These are phyloP conservation scores for Scarus forsteni DNA, from an alignment of 2,797 vertebrate genomes.

Conservation along the genomic window DNA sequence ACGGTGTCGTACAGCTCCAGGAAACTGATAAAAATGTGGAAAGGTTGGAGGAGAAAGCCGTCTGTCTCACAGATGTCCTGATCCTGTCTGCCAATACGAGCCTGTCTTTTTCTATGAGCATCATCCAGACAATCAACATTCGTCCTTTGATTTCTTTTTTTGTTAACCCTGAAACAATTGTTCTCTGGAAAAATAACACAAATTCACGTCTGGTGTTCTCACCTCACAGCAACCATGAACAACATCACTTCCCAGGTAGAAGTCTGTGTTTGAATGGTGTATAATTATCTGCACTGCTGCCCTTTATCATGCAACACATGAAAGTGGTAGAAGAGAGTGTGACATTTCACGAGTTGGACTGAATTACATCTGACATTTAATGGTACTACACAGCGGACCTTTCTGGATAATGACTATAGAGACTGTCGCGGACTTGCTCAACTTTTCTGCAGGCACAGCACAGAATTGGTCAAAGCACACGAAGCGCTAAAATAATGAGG, in stretches of 20 bases:
- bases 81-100: slow-evolving; percentile 30
- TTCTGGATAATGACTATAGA: slow-evolving; percentile 28
- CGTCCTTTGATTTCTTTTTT: slow-evolving; percentile 7
- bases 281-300: slow-evolving; percentile 21
- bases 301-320: slow-evolving; percentile 30
- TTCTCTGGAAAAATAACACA: slow-evolving; percentile 3
- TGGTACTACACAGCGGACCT: slow-evolving; percentile 15
- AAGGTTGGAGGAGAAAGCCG: slow-evolving; percentile 88
- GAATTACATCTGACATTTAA: slow-evolving; percentile 56
- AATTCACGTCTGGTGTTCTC: slow-evolving; percentile 13
- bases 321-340: slow-evolving; percentile 30
- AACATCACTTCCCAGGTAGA: slow-evolving; percentile 7
- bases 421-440: slow-evolving; percentile 14
- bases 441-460: slow-evolving; percentile 7
- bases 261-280: slow-evolving; percentile 23
- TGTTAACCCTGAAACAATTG: slow-evolving; percentile 5
- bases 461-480: slow-evolving; percentile 7
- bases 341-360: slow-evolving; percentile 48
- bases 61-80: slow-evolving; percentile 75
- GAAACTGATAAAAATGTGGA: slow-evolving; percentile 95
- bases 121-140: slow-evolving; percentile 10
- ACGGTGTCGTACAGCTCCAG: slow-evolving; percentile 89
- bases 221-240: background rate
- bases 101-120: slow-evolving; percentile 8
- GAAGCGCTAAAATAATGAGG: slow-evolving; percentile 12